Evolutionary conservation across 23 tunicate genomes (phyloP).

Genomic region (Botrylloides violaceus): DNA sequence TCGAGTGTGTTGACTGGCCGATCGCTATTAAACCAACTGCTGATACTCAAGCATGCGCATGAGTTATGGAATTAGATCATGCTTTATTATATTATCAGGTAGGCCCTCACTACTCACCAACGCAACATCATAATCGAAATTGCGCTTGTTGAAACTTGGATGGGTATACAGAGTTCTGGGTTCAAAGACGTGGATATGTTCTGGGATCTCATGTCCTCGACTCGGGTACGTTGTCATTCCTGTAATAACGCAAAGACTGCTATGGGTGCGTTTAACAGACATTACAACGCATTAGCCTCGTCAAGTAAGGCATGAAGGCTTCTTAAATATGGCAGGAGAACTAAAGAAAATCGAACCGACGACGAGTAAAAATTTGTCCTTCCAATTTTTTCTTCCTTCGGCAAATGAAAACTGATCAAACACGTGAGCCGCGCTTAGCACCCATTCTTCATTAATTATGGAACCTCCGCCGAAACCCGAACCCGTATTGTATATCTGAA

Average conservation of each 20-base stretch:
- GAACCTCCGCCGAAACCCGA: conserved; percentile 25
- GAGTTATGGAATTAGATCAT: too few species aligned
- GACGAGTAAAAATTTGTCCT: conserved; percentile 6
- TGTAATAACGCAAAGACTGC: neutral
- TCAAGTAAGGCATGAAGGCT: too few species aligned
- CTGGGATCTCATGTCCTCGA: conserved; percentile 9
- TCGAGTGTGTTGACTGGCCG: too few species aligned
- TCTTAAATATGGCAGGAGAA: too few species aligned
- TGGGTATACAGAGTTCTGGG: neutral
- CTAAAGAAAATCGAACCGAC: conserved; percentile 9
- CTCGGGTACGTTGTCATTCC: conserved; percentile 18
- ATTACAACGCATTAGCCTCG: too few species aligned
- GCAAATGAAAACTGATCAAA: neutral
- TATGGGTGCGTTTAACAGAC: too few species aligned
- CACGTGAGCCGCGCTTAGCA: conserved; percentile 18
- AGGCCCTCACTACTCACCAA: too few species aligned
- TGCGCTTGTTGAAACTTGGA: neutral
- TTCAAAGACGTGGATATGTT: conserved; percentile 6
- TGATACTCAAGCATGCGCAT: too few species aligned
- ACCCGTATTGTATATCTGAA: conserved; percentile 10
- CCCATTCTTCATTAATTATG: conserved; percentile 17
- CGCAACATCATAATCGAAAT: conserved; percentile 23
- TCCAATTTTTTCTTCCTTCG: neutral
- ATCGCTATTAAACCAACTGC: too few species aligned
- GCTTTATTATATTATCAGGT: too few species aligned